Percentiles rank a stretch among this genome's conserved stretches.
Conservation (phyloP, 2,113 vertebrate genomes). For the Polypterus bichir region DNA sequence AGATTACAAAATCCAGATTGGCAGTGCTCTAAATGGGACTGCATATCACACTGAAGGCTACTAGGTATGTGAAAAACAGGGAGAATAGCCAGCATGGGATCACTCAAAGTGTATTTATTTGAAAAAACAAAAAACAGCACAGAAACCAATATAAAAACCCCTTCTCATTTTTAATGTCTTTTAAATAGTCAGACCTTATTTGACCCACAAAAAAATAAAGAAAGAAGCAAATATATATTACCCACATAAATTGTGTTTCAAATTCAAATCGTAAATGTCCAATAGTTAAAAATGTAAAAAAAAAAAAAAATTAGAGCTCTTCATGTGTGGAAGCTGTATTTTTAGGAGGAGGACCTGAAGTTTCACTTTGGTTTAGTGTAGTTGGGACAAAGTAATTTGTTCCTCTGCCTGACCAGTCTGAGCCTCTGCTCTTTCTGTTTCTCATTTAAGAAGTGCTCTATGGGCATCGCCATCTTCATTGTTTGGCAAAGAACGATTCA, state of each 20-base stretch:
- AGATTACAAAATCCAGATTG: constrained; percentile 6
- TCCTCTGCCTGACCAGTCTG: constrained; percentile 14
- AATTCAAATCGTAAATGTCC: constrained; percentile 7
- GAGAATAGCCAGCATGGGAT: too few relatives aligned
- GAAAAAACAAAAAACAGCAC: too few relatives aligned
- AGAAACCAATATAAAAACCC: not conserved
- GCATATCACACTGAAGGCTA: not conserved
- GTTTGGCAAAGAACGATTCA: constrained; percentile 14
- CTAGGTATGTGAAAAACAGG: not conserved
- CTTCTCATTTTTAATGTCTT: too few relatives aligned
- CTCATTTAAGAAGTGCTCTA: constrained; percentile 18
- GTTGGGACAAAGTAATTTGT: constrained; percentile 14
- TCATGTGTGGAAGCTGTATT: constrained; percentile 9
- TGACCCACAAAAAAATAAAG: constrained; percentile 1
- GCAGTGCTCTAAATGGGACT: constrained; percentile 13
- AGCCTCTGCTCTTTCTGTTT: constrained; percentile 14
- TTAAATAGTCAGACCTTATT: too few relatives aligned
- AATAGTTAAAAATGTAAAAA: constrained; percentile 7
- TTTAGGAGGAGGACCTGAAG: constrained; percentile 9
- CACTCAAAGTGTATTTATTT: too few relatives aligned
- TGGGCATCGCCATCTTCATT: constrained; percentile 12
- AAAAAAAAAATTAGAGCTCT: constrained; percentile 6
- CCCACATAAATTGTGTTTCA: not conserved
- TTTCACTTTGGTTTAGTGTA: constrained; percentile 14
- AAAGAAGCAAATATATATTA: not conserved